Evolutionary conservation across 2,888 invertebrate genomes (phyloP).

Genomic region (Phengaris alcon): DNA sequence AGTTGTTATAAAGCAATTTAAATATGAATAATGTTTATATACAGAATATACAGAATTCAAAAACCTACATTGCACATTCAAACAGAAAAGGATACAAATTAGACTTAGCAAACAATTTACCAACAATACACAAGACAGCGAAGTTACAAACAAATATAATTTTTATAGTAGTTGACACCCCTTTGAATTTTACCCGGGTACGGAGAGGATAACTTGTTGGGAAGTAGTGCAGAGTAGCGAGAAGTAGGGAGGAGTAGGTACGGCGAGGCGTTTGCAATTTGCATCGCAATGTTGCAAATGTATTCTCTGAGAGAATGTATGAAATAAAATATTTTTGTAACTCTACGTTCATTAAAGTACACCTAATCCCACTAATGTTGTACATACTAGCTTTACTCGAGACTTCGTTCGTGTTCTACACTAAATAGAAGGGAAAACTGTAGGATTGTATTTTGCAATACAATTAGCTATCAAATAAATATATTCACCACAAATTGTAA

Average conservation of each 20-base stretch:
- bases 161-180: conserved; percentile 32
- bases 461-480: too few relatives aligned
- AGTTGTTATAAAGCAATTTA: too few relatives aligned
- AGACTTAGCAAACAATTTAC: conserved; percentile 4
- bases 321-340: conserved; percentile 26
- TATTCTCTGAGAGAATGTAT: conserved; percentile 25
- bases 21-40: too few relatives aligned
- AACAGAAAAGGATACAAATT: conserved; percentile 17
- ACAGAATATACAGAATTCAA: too few relatives aligned
- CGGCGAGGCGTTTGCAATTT: conserved; percentile 29
- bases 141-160: conserved; percentile 27
- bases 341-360: conserved; percentile 14
- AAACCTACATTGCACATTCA: background rate
- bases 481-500: too few relatives aligned
- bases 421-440: background rate
- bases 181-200: conserved; percentile 30
- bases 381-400: background rate
- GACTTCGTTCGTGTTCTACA: background rate
- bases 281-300: conserved; percentile 21
- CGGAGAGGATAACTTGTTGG: conserved; percentile 30
- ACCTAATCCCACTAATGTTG: conserved; percentile 18
- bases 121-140: conserved; percentile 22
- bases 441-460: background rate
- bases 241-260: conserved; percentile 10
- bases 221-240: conserved; percentile 23